Evolutionary conservation across 2,888 invertebrate genomes (phyloP).

Genomic region (Lymantria dispar): DNA sequence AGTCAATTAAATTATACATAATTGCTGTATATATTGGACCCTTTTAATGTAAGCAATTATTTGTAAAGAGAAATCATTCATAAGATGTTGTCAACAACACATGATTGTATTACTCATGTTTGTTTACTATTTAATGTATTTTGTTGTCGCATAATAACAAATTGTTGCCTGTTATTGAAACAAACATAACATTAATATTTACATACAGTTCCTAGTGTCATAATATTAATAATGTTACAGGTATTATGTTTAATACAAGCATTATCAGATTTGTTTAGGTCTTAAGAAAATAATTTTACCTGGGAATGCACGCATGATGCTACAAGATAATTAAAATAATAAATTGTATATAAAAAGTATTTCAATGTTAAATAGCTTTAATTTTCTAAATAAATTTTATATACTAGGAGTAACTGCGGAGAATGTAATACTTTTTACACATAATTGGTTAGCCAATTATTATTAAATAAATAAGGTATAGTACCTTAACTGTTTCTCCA

Average conservation of each 20-base stretch:
- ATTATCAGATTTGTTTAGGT: no score
- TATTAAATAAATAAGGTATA: background rate
- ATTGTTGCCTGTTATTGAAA: constrained; percentile 49
- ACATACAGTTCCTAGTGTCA: constrained; percentile 49
- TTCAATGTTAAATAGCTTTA: no score
- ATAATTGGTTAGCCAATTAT: background rate
- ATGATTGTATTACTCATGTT: constrained; percentile 55
- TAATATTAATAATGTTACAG: constrained; percentile 32
- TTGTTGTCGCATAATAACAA: constrained; percentile 65
- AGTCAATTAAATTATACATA: no score
- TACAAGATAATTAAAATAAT: no score
- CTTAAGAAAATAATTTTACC: background rate
- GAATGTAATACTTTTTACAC: no score
- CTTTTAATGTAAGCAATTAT: background rate
- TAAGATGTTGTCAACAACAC: constrained; percentile 36
- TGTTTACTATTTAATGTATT: constrained; percentile 72
- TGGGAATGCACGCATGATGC: no score
- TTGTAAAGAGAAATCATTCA: constrained; percentile 18
- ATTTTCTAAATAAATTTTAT: no score
- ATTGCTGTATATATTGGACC: no score
- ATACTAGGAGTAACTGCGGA: no score
- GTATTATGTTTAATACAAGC: background rate
- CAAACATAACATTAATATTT: constrained; percentile 56
- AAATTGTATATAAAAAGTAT: no score
- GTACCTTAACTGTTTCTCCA: constrained; percentile 92